Conservation (phyloP, 1,140 invertebrate genomes). For the Aphaenogaster ashmeadi region DNA sequence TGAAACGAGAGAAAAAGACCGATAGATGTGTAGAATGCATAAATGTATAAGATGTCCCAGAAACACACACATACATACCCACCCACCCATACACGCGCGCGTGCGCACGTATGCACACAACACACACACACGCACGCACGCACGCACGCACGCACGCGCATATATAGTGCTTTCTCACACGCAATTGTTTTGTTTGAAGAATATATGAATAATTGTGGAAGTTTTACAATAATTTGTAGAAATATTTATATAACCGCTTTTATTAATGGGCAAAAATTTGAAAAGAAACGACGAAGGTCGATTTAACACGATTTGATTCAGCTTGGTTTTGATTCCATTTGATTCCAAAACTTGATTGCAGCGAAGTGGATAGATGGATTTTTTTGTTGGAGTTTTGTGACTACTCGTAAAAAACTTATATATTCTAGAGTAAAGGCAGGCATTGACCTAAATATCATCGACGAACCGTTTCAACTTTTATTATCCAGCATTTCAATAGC, state of each 20-base stretch:
- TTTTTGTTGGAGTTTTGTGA: not conserved
- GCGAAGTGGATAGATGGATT: not conserved
- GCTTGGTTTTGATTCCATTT: not conserved
- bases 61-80: not conserved
- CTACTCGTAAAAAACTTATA: slow-evolving; percentile 67
- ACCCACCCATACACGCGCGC: not conserved
- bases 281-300: not conserved
- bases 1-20: slow-evolving; percentile 68
- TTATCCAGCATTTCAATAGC: slow-evolving; percentile 23
- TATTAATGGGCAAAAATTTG: not conserved
- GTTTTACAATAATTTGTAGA: not conserved
- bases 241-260: not conserved
- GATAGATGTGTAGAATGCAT: slow-evolving; percentile 23
- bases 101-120: not conserved
- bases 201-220: not conserved
- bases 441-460: slow-evolving; percentile 82
- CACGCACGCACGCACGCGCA: not conserved
- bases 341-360: not conserved
- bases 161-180: not conserved
- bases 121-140: not conserved
- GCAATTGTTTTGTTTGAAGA: not conserved
- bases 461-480: slow-evolving; percentile 35
- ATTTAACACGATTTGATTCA: not conserved
- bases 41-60: slow-evolving; percentile 16
- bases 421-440: slow-evolving; percentile 79